Evolutionary conservation across 2,113 vertebrate genomes (phyloP).

Genomic region (Arenaria interpres): DNA sequence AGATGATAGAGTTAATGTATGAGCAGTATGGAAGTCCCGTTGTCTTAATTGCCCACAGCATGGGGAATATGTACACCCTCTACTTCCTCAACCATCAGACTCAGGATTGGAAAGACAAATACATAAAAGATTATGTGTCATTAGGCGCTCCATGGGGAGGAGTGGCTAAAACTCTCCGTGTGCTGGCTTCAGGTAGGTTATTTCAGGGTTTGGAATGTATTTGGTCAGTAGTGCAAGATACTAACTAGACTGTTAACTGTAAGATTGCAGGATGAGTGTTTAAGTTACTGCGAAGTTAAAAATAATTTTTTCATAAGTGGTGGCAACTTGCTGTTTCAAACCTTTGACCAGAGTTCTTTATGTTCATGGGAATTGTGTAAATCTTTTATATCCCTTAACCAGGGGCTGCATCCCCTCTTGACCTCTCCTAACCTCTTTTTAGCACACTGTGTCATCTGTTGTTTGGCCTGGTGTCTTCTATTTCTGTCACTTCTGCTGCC

Average conservation of each 20-base stretch:
- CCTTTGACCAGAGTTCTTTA: background rate
- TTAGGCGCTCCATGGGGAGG: conserved; percentile 94
- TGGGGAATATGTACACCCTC: conserved; percentile 97
- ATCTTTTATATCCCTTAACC: background rate
- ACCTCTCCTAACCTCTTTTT: background rate
- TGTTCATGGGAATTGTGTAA: background rate
- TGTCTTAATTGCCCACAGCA: conserved; percentile 94
- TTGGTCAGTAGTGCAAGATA: background rate
- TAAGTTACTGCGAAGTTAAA: background rate
- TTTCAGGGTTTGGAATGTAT: background rate
- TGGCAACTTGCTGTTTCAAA: background rate
- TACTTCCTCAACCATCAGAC: conserved; percentile 95
- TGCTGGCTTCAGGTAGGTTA: conserved; percentile 88
- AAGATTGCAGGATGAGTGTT: background rate
- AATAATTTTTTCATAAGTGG: background rate
- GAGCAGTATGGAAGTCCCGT: conserved; percentile 85
- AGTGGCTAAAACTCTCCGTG: conserved; percentile 92
- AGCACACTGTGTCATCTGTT: background rate
- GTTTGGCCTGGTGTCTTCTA: background rate
- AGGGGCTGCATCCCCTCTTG: background rate
- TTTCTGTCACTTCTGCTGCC: background rate
- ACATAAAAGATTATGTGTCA: conserved; percentile 88
- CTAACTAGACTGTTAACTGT: background rate
- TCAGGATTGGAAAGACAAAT: conserved; percentile 93
- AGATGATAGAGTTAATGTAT: conserved; percentile 93